Conservation (phyloP, 2,797 vertebrate species). For the Cephalopachus bancanus region DNA sequence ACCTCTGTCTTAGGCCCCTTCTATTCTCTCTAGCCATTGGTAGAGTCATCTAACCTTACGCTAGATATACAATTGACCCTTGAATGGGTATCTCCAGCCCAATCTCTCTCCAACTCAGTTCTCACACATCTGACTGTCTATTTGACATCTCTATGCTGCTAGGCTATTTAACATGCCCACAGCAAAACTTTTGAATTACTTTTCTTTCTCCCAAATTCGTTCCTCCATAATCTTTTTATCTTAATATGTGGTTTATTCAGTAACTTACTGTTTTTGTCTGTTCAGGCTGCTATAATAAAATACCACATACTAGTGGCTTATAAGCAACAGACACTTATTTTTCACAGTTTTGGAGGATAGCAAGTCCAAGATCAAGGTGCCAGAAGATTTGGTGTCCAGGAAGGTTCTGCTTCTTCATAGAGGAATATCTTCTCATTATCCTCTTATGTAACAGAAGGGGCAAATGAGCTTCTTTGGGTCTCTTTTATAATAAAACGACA, state of each 20-base stretch:
- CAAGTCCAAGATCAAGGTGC: neutral
- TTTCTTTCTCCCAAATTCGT: neutral
- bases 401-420: neutral
- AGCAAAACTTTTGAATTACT: neutral
- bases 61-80: neutral
- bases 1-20: neutral
- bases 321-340: slow-evolving; percentile 12
- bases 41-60: neutral
- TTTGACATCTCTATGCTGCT: neutral
- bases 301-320: neutral
- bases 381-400: neutral
- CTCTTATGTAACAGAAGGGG: neutral
- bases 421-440: neutral
- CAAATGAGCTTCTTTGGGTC: neutral
- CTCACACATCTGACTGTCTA: neutral
- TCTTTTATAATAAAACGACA: neutral
- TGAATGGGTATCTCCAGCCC: neutral
- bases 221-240: neutral
- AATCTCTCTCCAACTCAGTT: neutral
- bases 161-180: neutral
- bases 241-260: neutral
- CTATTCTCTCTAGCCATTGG: neutral
- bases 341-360: neutral
- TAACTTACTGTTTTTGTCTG: neutral
- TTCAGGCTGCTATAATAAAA: neutral